Conservation (phyloP, 2,888 invertebrate genomes). For the Rutpela maculata region DNA sequence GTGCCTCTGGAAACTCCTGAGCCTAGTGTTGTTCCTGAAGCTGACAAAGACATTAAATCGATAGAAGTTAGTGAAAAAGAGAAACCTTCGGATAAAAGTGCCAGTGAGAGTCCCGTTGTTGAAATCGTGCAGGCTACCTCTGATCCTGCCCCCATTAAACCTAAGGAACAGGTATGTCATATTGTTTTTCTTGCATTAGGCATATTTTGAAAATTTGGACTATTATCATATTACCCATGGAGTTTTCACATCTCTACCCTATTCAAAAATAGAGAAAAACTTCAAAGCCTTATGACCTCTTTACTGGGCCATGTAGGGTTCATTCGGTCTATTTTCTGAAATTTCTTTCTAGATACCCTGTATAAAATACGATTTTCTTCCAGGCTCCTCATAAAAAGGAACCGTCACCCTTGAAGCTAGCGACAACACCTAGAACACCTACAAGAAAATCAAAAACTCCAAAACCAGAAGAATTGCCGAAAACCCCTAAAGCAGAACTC, state of each 20-base stretch:
- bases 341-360: too few relatives aligned
- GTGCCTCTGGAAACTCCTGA: constrained; percentile 32
- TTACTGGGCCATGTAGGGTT: too few relatives aligned
- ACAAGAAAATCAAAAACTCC: constrained; percentile 76
- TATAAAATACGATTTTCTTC: neutral
- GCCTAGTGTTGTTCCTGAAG: constrained; percentile 24
- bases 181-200: neutral
- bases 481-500: constrained; percentile 62
- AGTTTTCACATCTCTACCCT: too few relatives aligned
- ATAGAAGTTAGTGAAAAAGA: constrained; percentile 35
- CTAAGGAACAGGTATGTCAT: constrained; percentile 68
- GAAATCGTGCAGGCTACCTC: constrained; percentile 15
- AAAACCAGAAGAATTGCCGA: constrained; percentile 71
- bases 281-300: too few relatives aligned
- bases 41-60: constrained; percentile 34
- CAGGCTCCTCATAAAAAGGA: constrained; percentile 63
- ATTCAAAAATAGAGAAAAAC: too few relatives aligned
- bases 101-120: constrained; percentile 17
- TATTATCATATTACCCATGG: too few relatives aligned
- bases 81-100: constrained; percentile 33
- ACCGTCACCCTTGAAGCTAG: constrained; percentile 75
- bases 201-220: too few relatives aligned
- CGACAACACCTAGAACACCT: constrained; percentile 76
- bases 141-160: constrained; percentile 4
- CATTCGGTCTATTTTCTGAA: too few relatives aligned